Evolutionary conservation across 2,888 invertebrate species (phyloP).

Genomic region (Magallana nippona): DNA sequence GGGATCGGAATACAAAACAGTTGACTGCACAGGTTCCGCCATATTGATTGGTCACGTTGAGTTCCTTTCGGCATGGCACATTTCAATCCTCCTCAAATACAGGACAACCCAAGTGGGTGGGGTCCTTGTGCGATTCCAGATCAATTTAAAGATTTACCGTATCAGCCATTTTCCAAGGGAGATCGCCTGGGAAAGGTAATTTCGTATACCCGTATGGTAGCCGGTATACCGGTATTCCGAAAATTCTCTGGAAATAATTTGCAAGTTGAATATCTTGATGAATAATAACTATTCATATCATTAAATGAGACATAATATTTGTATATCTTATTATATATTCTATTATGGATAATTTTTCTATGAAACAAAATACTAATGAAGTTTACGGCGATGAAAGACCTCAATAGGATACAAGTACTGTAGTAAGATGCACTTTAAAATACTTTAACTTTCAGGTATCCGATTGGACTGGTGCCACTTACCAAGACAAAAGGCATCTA

Average conservation of each 20-base stretch:
- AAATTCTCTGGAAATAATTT: too few relatives aligned
- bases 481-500: constrained; percentile 95
- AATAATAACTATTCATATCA: too few relatives aligned
- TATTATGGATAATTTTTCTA: too few relatives aligned
- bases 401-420: too few relatives aligned
- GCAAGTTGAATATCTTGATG: too few relatives aligned
- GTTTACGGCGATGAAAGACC: too few relatives aligned
- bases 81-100: constrained; percentile 78
- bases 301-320: too few relatives aligned
- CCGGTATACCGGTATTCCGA: too few relatives aligned
- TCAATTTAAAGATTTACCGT: constrained; percentile 97
- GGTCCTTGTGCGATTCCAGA: constrained; percentile 97
- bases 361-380: too few relatives aligned
- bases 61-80: constrained; percentile 68
- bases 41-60: constrained; percentile 16
- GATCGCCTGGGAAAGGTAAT: constrained; percentile 97
- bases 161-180: constrained; percentile 99
- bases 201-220: not conserved
- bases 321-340: too few relatives aligned
- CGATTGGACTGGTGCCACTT: constrained; percentile 97
- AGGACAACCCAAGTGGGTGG: constrained; percentile 91
- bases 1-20: not conserved
- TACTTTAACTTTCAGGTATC: constrained; percentile 84
- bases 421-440: too few relatives aligned
- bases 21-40: not conserved